Evolutionary conservation across 2,888 invertebrate species (phyloP).

Genomic region (Entomobrya proxima): DNA sequence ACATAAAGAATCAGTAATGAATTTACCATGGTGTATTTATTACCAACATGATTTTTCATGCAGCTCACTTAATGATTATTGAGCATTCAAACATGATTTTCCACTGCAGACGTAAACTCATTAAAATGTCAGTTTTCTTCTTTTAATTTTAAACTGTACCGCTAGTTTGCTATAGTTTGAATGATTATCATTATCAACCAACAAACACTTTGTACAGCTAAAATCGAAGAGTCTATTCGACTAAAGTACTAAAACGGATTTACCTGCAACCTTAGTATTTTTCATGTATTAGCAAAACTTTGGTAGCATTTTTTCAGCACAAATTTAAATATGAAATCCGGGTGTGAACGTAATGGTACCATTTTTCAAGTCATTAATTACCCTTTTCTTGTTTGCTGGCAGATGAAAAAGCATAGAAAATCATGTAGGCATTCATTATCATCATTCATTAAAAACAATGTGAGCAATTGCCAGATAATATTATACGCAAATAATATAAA

Average conservation of each 20-base stretch:
- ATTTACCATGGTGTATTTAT: neutral
- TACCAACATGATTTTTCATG: constrained; percentile 57
- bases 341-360: constrained; percentile 23
- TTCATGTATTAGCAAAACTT: too few relatives aligned
- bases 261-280: neutral
- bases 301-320: neutral
- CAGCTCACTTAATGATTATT: constrained; percentile 41
- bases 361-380: constrained; percentile 20
- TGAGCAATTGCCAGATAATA: neutral
- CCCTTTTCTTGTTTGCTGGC: constrained; percentile 4
- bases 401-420: constrained; percentile 18
- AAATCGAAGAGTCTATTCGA: too few relatives aligned
- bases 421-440: constrained; percentile 11
- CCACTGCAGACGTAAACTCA: constrained; percentile 47
- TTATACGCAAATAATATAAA: constrained; percentile 29
- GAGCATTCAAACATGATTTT: constrained; percentile 50
- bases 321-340: constrained; percentile 11
- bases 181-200: neutral
- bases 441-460: constrained; percentile 32
- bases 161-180: neutral
- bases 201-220: too few relatives aligned
- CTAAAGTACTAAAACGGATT: too few relatives aligned
- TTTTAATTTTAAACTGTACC: neutral
- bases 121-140: constrained; percentile 50
- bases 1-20: neutral